Percentiles rank a stretch among this genome's conserved stretches.
These are phyloP conservation scores for Drosophila anomalipes DNA, from an alignment of 2,888 invertebrate genomes.

Conservation along the genomic window DNA sequence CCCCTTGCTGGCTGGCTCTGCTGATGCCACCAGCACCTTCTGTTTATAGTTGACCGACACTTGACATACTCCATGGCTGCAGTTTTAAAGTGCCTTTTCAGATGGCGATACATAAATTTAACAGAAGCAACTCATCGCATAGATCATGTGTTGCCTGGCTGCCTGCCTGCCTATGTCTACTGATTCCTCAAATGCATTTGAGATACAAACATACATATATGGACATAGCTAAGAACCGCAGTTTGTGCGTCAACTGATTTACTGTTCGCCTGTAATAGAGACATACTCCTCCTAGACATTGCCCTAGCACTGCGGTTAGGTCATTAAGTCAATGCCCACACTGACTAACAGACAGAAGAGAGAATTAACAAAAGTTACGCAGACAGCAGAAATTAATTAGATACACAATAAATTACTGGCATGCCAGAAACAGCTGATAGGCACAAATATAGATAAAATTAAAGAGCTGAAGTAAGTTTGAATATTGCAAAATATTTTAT, in stretches of 20 bases:
- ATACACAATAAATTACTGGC: constrained; percentile 75
- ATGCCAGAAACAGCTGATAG: constrained; percentile 58
- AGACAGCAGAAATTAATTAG: constrained; percentile 77
- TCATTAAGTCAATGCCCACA: constrained; percentile 55
- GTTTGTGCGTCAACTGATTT: constrained; percentile 28
- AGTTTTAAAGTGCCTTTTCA: constrained; percentile 43
- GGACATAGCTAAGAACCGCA: neutral
- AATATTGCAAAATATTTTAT: neutral
- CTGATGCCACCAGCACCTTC: constrained; percentile 29
- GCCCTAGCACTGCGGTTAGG: constrained; percentile 40
- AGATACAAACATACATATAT: constrained; percentile 14
- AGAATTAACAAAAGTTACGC: constrained; percentile 58
- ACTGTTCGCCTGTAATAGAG: constrained; percentile 53
- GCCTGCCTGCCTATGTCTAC: constrained; percentile 3
- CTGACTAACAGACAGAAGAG: constrained; percentile 11
- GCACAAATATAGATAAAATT: constrained; percentile 19
- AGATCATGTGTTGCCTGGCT: constrained; percentile 33
- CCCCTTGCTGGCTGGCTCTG: constrained; percentile 14
- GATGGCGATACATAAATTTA: constrained; percentile 58
- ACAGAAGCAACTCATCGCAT: constrained; percentile 42
- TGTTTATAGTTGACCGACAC: constrained; percentile 67
- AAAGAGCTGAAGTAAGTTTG: neutral
- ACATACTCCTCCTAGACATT: constrained; percentile 24
- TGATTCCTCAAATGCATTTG: constrained; percentile 1
- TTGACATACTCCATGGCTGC: constrained; percentile 53